A percentile compares a stretch with the other conserved stretches of the same genome.
These are phyloP conservation scores for Equus przewalskii DNA, from an alignment of 2,113 vertebrate genomes.

Conservation along the genomic window DNA sequence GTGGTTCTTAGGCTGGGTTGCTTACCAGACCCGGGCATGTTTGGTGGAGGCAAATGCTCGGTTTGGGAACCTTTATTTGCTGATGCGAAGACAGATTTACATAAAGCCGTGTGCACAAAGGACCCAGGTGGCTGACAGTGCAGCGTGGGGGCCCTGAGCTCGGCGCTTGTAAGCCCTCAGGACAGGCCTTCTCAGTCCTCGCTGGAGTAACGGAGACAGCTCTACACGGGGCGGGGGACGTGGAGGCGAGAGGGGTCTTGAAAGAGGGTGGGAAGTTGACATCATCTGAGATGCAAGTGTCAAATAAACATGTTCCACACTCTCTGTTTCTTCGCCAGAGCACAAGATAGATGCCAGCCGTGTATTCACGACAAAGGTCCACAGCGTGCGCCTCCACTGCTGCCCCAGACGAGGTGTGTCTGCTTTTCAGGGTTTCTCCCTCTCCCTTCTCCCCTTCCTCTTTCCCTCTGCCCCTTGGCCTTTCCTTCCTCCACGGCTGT, in stretches of 20 bases:
- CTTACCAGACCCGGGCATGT: background rate
- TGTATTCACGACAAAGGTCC: fast-evolving
- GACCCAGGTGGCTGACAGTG: fast-evolving
- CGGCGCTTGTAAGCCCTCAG: fast-evolving
- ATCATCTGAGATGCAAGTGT: background rate
- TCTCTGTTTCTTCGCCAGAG: background rate
- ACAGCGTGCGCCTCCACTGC: background rate
- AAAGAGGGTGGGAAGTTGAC: too few species aligned
- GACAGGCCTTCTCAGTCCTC: background rate
- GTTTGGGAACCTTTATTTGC: background rate
- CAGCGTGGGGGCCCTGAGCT: background rate
- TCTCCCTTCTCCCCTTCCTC: too few species aligned
- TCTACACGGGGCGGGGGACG: fast-evolving
- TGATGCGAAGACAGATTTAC: background rate
- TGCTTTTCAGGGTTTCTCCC: background rate
- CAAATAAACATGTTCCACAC: background rate
- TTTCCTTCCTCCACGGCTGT: fast-evolving
- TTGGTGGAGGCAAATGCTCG: constrained; percentile 22
- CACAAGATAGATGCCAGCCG: too few species aligned
- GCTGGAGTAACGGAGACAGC: background rate
- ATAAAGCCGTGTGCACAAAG: fast-evolving
- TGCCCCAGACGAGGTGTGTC: fast-evolving
- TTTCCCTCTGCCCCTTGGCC: background rate
- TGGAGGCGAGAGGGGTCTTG: too few species aligned
- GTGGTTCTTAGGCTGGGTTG: constrained; percentile 60